phyloP scores from a whole-genome alignment of 1,140 invertebrate species.

The Hyposmocoma kahamanoa region DNA sequence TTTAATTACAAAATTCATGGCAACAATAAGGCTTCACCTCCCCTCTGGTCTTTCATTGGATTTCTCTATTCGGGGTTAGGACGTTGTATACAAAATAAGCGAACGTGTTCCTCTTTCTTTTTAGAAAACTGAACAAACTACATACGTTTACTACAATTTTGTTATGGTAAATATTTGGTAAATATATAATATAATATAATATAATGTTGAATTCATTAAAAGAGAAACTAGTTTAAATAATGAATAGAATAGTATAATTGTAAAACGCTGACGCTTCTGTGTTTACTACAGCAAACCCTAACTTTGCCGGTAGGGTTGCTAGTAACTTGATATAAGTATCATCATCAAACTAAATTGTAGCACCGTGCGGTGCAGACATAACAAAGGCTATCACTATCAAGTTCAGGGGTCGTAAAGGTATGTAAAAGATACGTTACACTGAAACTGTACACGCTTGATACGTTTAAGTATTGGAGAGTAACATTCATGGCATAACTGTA shows the following conservation, averaged over 20 bases:
- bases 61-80: constrained; percentile 35
- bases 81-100: too few relatives aligned
- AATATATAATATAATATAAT: too few relatives aligned
- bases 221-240: too few relatives aligned
- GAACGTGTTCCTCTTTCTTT: too few relatives aligned
- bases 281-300: too few relatives aligned
- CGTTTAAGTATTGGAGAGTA: background rate
- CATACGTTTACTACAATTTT: too few relatives aligned
- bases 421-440: constrained; percentile 1
- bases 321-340: constrained; percentile 51
- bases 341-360: constrained; percentile 56
- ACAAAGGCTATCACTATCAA: constrained; percentile 31
- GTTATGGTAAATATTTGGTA: too few relatives aligned
- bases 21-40: constrained; percentile 60
- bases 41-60: constrained; percentile 54
- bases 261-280: too few relatives aligned
- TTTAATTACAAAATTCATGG: constrained; percentile 69
- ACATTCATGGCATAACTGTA: too few relatives aligned
- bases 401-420: background rate
- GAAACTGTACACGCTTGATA: constrained; percentile 7
- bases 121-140: too few relatives aligned
- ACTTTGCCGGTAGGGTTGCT: constrained; percentile 50
- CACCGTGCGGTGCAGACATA: constrained; percentile 19
- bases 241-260: too few relatives aligned
- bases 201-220: too few relatives aligned